Base-by-base conservation (phyloP, 2,888 invertebrate genomes). In the Halocaridina rubra region DNA sequence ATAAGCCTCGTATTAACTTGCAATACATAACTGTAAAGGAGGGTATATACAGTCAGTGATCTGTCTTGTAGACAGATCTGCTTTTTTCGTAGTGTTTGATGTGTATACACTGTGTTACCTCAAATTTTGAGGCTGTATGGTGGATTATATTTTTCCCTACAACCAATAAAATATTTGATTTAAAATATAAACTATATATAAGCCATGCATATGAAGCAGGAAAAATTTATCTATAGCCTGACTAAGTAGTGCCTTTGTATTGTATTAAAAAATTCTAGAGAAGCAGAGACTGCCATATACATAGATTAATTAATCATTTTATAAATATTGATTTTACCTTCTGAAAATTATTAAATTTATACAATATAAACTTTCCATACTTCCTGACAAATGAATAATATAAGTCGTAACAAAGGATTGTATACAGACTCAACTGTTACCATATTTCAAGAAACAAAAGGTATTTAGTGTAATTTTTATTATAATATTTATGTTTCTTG, bases 161-260 rank as follows among this genome's bases (percentile, higher is more conserved):
- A n/a, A n/a, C n/a, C n/a, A n/a, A n/a, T n/a, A n/a, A n/a, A n/a
- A n/a, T n/a, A n/a, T n/a, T n/a, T n/a, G n/a, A n/a, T n/a, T n/a
- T n/a, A n/a, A n/a, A n/a, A n/a, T n/a, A n/a, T n/a, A n/a, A n/a
- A n/a, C n/a, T n/a, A n/a, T n/a, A n/a, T n/a, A 27, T 61, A 67
- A 76, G 76, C 57, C 16, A 78, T 72, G 30, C 29, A 16, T 84
- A 78, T 78, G 82, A 78, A 84, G 71, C 82, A 84, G n/a, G n/a
- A 22, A 59, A 77, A 33, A 59, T 46, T 67, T 61, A 84, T 78
- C 72, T 80, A 78, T 78, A 78, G 78, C 82, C 82, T 84, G 71
- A 84, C 82, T 78, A 84, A 72, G 82, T 84, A 84, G 82, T 84
- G 82, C 82, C 82, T 84, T 84, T 72, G 72, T 78, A 33, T 61